Conservation (phyloP, 2,888 invertebrate genomes). For the Stenolophus ochropezus region DNA sequence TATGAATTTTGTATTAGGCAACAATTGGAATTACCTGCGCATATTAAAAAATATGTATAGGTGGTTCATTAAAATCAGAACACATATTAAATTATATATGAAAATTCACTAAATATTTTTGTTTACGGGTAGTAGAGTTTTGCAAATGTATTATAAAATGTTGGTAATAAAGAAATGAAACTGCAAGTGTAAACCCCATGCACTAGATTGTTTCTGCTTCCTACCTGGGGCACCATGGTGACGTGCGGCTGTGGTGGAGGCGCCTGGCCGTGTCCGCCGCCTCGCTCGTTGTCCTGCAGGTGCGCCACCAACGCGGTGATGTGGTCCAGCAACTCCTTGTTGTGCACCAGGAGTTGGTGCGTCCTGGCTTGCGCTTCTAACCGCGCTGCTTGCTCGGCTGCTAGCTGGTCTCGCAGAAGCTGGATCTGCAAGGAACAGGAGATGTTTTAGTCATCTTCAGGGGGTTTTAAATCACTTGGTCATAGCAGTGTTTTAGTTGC, state of each 20-base stretch:
- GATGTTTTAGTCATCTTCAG: not conserved
- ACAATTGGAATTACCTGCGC: too few species aligned
- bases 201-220: conserved; percentile 61
- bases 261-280: conserved; percentile 71
- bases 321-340: conserved; percentile 95
- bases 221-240: conserved; percentile 83
- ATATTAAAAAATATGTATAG: too few species aligned
- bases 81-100: too few species aligned
- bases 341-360: conserved; percentile 95
- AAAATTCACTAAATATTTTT: too few species aligned
- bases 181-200: not conserved
- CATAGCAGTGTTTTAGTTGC: too few species aligned
- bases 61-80: too few species aligned
- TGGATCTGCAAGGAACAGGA: conserved; percentile 65
- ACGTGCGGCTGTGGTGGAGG: conserved; percentile 75
- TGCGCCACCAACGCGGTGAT: conserved; percentile 92
- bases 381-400: conserved; percentile 72
- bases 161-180: too few species aligned
- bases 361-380: conserved; percentile 83
- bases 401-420: conserved; percentile 71
- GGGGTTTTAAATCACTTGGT: too few species aligned
- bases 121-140: too few species aligned
- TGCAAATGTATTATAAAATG: too few species aligned
- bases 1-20: too few species aligned
- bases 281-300: conserved; percentile 89